Conservation (phyloP, 2,797 vertebrate species). For the Poliocrania exsul region DNA sequence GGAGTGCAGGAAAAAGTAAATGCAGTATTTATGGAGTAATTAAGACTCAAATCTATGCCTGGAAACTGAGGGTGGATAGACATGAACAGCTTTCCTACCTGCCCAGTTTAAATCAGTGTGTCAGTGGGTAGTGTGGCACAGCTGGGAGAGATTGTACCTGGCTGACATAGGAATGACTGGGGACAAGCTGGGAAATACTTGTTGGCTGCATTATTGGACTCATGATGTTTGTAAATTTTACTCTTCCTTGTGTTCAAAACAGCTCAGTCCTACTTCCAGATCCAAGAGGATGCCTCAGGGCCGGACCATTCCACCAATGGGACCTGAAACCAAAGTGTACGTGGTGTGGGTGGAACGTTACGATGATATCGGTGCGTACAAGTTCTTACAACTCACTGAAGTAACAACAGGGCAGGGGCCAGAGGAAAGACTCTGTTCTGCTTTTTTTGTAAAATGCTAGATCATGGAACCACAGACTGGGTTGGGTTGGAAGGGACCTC, state of each 20-base stretch:
- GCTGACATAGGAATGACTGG: background rate
- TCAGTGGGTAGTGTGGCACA: background rate
- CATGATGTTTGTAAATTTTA: background rate
- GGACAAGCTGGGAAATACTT: background rate
- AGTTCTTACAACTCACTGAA: background rate
- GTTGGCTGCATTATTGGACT: background rate
- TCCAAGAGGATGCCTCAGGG: slow-evolving; percentile 88
- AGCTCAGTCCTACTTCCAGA: slow-evolving; percentile 91
- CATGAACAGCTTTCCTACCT: background rate
- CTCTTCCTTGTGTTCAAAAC: slow-evolving; percentile 30
- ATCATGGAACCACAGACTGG: background rate
- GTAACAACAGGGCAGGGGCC: background rate
- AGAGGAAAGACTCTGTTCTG: background rate
- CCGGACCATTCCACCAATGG: slow-evolving; percentile 89
- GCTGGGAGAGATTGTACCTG: background rate
- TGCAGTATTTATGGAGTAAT: background rate
- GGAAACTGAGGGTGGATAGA: background rate
- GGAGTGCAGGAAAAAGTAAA: fast-evolving
- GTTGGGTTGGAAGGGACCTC: background rate
- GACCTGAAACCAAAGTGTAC: slow-evolving; percentile 95
- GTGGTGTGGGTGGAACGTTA: slow-evolving; percentile 96
- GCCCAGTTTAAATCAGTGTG: background rate
- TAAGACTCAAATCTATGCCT: background rate
- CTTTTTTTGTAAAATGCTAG: background rate
- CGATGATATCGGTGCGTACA: slow-evolving; percentile 89